phyloP scores from a whole-genome alignment of 2,888 invertebrate species.

The Macropis europaea region DNA sequence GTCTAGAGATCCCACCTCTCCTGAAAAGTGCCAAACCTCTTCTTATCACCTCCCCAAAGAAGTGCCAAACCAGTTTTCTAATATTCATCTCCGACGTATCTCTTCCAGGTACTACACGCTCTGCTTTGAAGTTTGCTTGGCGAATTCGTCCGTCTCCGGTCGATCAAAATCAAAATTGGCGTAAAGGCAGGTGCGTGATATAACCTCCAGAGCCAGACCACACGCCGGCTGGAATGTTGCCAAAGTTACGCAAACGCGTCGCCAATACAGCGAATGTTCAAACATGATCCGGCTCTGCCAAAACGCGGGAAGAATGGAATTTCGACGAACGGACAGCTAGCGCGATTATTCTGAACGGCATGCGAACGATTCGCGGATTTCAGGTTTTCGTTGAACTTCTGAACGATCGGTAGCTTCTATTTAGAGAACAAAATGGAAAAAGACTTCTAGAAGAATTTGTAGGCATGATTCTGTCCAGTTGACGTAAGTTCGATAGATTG shows the following conservation, averaged over 20 bases:
- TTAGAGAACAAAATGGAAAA: no score
- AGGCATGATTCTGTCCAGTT: no score
- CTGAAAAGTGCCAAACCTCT: no score
- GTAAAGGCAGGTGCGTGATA: constrained; percentile 42
- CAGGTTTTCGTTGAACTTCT: not conserved
- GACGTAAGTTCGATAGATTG: no score
- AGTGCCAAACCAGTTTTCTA: no score
- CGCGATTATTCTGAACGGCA: constrained; percentile 15
- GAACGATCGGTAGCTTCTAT: not conserved
- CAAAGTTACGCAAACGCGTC: constrained; percentile 57
- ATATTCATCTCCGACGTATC: no score
- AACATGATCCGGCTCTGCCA: constrained; percentile 42
- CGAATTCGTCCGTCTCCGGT: not conserved
- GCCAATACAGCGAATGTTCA: constrained; percentile 35
- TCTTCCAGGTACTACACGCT: no score
- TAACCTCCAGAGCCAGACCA: constrained; percentile 29
- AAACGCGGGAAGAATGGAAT: constrained; percentile 49
- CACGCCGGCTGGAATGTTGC: constrained; percentile 29
- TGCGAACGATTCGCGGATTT: not conserved
- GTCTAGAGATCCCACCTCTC: no score
- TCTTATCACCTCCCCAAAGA: no score
- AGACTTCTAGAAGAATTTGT: no score
- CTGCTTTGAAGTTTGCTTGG: constrained; percentile 27
- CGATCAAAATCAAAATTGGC: constrained; percentile 38
- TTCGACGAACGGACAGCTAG: not conserved